Evolutionary conservation across 2,888 invertebrate genomes (phyloP).

Genomic region (Caenorhabditis becei): DNA sequence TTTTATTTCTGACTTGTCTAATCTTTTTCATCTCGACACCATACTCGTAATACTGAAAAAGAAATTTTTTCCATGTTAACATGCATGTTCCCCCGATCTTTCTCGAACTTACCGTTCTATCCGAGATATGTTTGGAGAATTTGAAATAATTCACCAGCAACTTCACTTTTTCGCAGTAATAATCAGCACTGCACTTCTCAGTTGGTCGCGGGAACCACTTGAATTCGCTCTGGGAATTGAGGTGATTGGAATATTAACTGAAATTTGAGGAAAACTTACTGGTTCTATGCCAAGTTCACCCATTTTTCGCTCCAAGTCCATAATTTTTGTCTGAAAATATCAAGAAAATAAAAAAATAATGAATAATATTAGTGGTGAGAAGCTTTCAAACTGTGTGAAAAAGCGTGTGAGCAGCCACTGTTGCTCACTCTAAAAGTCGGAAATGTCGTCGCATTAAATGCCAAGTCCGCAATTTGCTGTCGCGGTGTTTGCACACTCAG

Average conservation of each 20-base stretch:
- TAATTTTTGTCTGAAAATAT: too few species aligned
- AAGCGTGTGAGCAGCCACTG: not conserved
- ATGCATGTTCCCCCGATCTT: not conserved
- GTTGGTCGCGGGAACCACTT: slow-evolving; percentile 38
- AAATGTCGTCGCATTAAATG: slow-evolving; percentile 28
- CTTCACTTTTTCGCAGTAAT: slow-evolving; percentile 37
- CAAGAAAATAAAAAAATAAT: too few species aligned
- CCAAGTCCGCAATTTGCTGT: not conserved
- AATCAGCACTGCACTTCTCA: slow-evolving; percentile 24
- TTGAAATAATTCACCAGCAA: slow-evolving; percentile 56
- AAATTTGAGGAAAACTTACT: not conserved
- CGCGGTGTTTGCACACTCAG: slow-evolving; percentile 29
- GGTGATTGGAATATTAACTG: not conserved
- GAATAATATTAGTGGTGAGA: too few species aligned
- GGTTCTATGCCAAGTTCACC: too few species aligned
- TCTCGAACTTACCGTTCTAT: slow-evolving; percentile 4
- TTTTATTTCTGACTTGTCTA: not conserved
- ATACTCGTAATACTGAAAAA: slow-evolving; percentile 42
- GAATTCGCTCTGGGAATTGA: slow-evolving; percentile 13
- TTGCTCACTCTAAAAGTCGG: too few species aligned
- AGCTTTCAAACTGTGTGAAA: too few species aligned
- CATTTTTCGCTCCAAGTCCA: too few species aligned
- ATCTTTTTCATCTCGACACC: slow-evolving; percentile 23
- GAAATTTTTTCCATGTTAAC: too few species aligned
- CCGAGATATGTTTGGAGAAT: slow-evolving; percentile 26